Conservation (phyloP, 2,888 invertebrate genomes). For the Eupelmus urozonus region DNA sequence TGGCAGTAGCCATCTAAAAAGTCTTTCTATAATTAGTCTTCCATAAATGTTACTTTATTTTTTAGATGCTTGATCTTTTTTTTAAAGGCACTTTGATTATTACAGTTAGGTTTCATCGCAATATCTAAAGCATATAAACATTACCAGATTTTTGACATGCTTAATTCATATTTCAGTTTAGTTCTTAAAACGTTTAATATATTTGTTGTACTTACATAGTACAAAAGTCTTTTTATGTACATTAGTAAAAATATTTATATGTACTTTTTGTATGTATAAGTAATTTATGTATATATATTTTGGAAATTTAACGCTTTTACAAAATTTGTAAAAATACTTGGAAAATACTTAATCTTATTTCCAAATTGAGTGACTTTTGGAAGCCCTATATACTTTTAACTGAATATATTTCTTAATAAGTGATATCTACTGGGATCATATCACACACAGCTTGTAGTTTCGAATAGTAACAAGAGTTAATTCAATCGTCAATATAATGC, state of each 20-base stretch:
- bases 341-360: constrained; percentile 50
- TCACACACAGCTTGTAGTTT: constrained; percentile 25
- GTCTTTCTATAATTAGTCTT: constrained; percentile 42
- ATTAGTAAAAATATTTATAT: constrained; percentile 52
- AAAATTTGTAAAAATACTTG: constrained; percentile 56
- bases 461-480: constrained; percentile 18
- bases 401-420: constrained; percentile 34
- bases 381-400: constrained; percentile 49
- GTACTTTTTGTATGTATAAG: constrained; percentile 36
- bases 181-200: constrained; percentile 43
- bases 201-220: constrained; percentile 53
- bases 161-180: constrained; percentile 22
- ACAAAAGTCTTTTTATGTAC: constrained; percentile 50
- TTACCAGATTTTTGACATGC: constrained; percentile 31
- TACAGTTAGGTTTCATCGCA: constrained; percentile 35
- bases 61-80: constrained; percentile 3
- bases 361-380: constrained; percentile 49
- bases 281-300: constrained; percentile 48
- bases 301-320: constrained; percentile 46
- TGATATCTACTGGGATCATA: constrained; percentile 39
- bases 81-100: constrained; percentile 61
- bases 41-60: constrained; percentile 18
- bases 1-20: constrained; percentile 47
- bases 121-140: constrained; percentile 50
- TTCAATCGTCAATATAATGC: not conserved